Conservation (phyloP, 2,888 invertebrate genomes). For the Agriopis marginaria region DNA sequence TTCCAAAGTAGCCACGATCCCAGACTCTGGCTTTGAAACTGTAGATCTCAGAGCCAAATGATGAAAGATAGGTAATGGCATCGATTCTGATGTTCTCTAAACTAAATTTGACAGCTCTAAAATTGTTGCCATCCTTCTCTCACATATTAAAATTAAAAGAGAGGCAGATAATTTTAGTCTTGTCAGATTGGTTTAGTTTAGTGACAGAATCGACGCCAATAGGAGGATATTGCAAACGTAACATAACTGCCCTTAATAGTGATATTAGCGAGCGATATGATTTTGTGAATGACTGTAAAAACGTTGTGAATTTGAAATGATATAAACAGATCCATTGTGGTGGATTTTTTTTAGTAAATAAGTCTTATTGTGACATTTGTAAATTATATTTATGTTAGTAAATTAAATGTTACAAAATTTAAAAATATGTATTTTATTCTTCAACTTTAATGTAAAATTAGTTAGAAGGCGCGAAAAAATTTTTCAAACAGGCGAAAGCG, state of each 20-base stretch:
- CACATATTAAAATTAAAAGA: neutral
- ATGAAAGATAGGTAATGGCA: conserved; percentile 21
- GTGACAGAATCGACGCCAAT: too few species aligned
- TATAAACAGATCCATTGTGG: conserved; percentile 34
- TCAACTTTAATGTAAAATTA: too few species aligned
- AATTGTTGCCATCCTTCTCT: too few species aligned
- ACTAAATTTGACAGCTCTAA: too few species aligned
- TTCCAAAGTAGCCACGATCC: conserved; percentile 68
- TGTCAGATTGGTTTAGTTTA: too few species aligned
- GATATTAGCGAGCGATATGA: conserved; percentile 44
- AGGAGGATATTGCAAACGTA: conserved; percentile 39
- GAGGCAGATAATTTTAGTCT: too few species aligned
- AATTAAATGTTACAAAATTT: conserved; percentile 65
- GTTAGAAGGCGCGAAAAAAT: too few species aligned
- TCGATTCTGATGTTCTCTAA: too few species aligned
- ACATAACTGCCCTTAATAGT: conserved; percentile 52
- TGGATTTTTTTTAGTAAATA: conserved; percentile 44
- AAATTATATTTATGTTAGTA: conserved; percentile 74
- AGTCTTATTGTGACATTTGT: conserved; percentile 58
- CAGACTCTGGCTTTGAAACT: conserved; percentile 82
- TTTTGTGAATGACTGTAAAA: conserved; percentile 48
- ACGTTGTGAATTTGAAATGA: conserved; percentile 38
- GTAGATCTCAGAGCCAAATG: conserved; percentile 76
- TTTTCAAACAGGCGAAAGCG: too few species aligned
- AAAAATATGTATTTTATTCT: neutral